Percentiles rank a stretch among this genome's conserved stretches.
These are phyloP conservation scores for Echiichthys vipera DNA, from an alignment of 2,797 vertebrate species.

Conservation along the genomic window DNA sequence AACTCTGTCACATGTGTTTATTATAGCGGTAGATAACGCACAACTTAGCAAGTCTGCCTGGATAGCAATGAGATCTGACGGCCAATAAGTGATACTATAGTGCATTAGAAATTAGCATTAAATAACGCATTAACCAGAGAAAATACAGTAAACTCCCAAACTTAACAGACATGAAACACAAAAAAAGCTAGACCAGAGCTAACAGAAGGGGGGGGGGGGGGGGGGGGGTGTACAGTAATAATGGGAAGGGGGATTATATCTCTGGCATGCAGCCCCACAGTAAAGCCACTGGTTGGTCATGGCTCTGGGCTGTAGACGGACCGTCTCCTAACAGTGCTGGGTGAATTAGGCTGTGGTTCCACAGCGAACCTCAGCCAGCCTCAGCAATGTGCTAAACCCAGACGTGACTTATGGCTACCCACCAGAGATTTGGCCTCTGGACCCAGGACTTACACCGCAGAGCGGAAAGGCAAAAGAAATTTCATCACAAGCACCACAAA, in stretches of 20 bases:
- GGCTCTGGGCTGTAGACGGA: conserved; percentile 82
- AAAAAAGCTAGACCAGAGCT: conserved; percentile 16
- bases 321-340: conserved; percentile 77
- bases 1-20: conserved; percentile 64
- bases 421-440: conserved; percentile 76
- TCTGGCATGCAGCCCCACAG: conserved; percentile 66
- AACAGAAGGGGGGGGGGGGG: conserved; percentile 42
- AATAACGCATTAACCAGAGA: conserved; percentile 36
- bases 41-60: conserved; percentile 35
- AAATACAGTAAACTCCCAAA: conserved; percentile 24
- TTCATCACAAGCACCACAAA: conserved; percentile 61
- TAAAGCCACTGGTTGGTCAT: conserved; percentile 80
- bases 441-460: conserved; percentile 58
- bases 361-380: conserved; percentile 75
- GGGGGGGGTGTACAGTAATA: conserved; percentile 55
- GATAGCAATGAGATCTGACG: conserved; percentile 29
- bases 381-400: conserved; percentile 83
- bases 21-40: conserved; percentile 53
- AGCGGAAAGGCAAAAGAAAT: conserved; percentile 64
- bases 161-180: conserved; percentile 29
- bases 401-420: conserved; percentile 81
- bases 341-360: conserved; percentile 83
- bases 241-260: conserved; percentile 67
- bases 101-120: conserved; percentile 41
- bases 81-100: conserved; percentile 33